Percentiles rank a stretch among this genome's conserved stretches.
These are phyloP conservation scores for Orthonevra nobilis DNA, from an alignment of 2,888 invertebrate genomes.

Conservation along the genomic window DNA sequence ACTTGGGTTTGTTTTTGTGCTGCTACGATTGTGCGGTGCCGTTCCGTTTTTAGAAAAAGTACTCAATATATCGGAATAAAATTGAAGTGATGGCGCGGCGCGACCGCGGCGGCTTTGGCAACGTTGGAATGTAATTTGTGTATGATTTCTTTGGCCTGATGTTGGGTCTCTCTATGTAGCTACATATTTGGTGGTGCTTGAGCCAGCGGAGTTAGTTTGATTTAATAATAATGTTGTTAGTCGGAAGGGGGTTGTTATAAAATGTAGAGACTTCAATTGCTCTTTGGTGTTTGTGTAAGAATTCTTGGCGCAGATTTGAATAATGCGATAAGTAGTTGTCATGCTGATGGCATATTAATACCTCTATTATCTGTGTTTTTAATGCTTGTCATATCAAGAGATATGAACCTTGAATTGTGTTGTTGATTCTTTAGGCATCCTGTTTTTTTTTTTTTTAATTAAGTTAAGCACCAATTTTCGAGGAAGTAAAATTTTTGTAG, in stretches of 20 bases:
- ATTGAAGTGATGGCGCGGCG: slow-evolving; percentile 59
- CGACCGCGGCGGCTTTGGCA: background rate
- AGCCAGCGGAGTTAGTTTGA: no score
- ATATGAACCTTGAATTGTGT: slow-evolving; percentile 22
- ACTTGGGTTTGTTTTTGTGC: slow-evolving; percentile 45
- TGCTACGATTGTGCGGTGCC: slow-evolving; percentile 48
- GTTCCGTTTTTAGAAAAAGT: slow-evolving; percentile 68
- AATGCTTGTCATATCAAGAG: slow-evolving; percentile 14
- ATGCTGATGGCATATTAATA: slow-evolving; percentile 12
- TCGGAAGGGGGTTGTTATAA: slow-evolving; percentile 21
- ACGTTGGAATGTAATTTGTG: slow-evolving; percentile 39
- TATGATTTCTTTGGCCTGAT: slow-evolving; percentile 43
- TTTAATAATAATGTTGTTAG: background rate
- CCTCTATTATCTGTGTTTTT: slow-evolving; percentile 29
- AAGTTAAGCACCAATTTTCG: no score
- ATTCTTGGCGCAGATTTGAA: slow-evolving; percentile 39
- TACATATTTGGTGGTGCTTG: no score
- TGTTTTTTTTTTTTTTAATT: slow-evolving; percentile 6
- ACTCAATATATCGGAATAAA: slow-evolving; percentile 69
- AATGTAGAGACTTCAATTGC: slow-evolving; percentile 24
- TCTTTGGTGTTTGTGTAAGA: slow-evolving; percentile 8
- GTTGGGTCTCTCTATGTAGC: no score
- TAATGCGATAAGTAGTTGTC: slow-evolving; percentile 34
- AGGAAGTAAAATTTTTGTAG: background rate
- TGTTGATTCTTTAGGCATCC: slow-evolving; percentile 25